These are phyloP conservation scores for Isoperla grammatica DNA, from an alignment of 2,888 invertebrate species.

Conservation along the genomic window DNA sequence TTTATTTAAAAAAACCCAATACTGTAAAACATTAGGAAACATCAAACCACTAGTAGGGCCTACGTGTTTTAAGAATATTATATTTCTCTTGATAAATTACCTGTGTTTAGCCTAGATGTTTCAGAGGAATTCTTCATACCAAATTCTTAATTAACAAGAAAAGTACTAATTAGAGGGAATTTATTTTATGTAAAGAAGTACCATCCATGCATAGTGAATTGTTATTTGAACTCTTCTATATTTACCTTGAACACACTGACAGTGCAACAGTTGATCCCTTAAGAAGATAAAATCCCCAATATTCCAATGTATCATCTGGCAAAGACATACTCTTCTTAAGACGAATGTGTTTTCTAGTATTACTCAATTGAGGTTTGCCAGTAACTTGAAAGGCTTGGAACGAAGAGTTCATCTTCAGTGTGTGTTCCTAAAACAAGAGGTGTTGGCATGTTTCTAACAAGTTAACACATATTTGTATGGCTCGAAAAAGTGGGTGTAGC, in stretches of 20 bases:
- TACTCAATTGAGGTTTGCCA: slow-evolving; percentile 61
- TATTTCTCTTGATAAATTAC: no score
- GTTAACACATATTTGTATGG: no score
- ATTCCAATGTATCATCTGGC: slow-evolving; percentile 80
- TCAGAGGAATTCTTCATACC: background rate
- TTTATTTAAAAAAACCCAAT: no score
- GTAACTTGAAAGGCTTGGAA: slow-evolving; percentile 67
- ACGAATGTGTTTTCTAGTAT: slow-evolving; percentile 63
- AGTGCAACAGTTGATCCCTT: slow-evolving; percentile 71
- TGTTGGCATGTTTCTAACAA: no score
- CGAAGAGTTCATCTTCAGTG: slow-evolving; percentile 66
- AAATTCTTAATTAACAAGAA: background rate
- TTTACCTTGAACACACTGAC: slow-evolving; percentile 70
- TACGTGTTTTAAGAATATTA: no score
- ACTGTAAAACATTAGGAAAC: no score
- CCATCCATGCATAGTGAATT: background rate
- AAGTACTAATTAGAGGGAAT: background rate
- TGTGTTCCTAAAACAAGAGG: slow-evolving; percentile 54
- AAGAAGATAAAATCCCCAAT: slow-evolving; percentile 81
- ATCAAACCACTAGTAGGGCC: no score
- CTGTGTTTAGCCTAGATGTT: background rate
- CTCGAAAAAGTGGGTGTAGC: no score
- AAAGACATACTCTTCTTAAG: slow-evolving; percentile 76
- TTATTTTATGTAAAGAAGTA: background rate
- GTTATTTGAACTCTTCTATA: background rate